Evolutionary conservation across 2,113 vertebrate species (phyloP).

Genomic region (Mustela nigripes): DNA sequence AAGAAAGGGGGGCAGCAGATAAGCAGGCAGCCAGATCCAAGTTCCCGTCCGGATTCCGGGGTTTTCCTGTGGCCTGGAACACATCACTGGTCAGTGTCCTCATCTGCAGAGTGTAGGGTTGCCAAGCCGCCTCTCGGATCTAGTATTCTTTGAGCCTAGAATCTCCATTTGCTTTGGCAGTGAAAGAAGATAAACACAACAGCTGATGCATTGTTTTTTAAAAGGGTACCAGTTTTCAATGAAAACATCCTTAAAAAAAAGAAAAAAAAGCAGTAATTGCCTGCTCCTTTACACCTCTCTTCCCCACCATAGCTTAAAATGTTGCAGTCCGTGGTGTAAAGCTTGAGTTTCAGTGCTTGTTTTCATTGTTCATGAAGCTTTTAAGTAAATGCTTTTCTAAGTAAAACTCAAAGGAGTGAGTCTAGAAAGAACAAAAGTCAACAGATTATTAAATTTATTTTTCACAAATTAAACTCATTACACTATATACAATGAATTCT

Average conservation of each 20-base stretch:
- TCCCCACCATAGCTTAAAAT: neutral
- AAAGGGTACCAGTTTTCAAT: neutral
- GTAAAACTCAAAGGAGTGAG: neutral
- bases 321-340: neutral
- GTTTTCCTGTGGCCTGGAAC: neutral
- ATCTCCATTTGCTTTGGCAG: conserved; percentile 1
- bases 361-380: conserved; percentile 16
- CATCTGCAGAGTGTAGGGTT: neutral
- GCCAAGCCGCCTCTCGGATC: neutral
- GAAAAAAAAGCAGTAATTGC: neutral
- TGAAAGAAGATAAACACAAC: neutral
- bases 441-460: conserved; percentile 55
- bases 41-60: neutral
- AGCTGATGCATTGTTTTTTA: conserved; percentile 32
- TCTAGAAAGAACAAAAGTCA: conserved; percentile 56
- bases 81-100: fast-evolving
- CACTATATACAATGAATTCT: neutral
- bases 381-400: conserved; percentile 54
- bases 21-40: neutral
- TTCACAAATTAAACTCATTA: conserved; percentile 4
- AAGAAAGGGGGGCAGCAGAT: fast-evolving
- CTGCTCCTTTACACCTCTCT: conserved; percentile 37
- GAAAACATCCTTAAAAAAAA: conserved; percentile 78
- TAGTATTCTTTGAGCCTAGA: neutral
- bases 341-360: neutral